phyloP scores from a whole-genome alignment of 2,888 invertebrate genomes.

The Orthonychiurus folsomi region DNA sequence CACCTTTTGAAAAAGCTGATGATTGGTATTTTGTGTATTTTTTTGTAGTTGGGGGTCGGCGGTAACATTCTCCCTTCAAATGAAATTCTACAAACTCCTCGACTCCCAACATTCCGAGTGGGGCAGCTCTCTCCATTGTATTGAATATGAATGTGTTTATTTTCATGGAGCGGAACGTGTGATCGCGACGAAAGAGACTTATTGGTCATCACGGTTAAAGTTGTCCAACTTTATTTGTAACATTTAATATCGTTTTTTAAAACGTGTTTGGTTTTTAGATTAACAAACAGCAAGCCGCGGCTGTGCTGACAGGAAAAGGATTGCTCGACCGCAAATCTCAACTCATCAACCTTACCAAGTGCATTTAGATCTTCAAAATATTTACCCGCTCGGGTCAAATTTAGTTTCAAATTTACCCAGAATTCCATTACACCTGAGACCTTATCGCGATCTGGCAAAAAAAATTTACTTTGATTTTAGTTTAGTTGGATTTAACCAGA shows the following conservation, averaged over 20 bases:
- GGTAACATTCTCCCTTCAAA: slow-evolving; percentile 49
- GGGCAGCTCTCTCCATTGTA: slow-evolving; percentile 50
- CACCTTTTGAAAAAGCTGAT: neutral
- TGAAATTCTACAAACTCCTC: slow-evolving; percentile 50
- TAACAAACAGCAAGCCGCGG: slow-evolving; percentile 40
- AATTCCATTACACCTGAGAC: too few species aligned
- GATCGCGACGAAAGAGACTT: slow-evolving; percentile 49
- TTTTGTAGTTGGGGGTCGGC: slow-evolving; percentile 46
- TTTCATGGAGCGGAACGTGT: slow-evolving; percentile 46
- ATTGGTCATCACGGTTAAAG: slow-evolving; percentile 42
- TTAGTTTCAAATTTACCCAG: neutral
- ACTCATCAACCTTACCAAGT: neutral
- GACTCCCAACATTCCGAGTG: slow-evolving; percentile 51
- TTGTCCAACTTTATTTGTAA: neutral
- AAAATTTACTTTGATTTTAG: too few species aligned
- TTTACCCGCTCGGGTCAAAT: neutral
- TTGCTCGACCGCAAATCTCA: neutral
- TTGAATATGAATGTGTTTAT: slow-evolving; percentile 49
- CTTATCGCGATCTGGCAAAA: too few species aligned
- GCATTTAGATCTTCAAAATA: neutral
- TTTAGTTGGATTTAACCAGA: too few species aligned
- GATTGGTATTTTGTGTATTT: slow-evolving; percentile 15
- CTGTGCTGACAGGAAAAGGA: slow-evolving; percentile 29
- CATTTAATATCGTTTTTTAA: slow-evolving; percentile 13
- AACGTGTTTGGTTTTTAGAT: slow-evolving; percentile 22